Evolutionary conservation across 2,797 vertebrate genomes (phyloP), one percentile per base, ranked within the genome.

Genomic region (Morelia viridis): DNA sequence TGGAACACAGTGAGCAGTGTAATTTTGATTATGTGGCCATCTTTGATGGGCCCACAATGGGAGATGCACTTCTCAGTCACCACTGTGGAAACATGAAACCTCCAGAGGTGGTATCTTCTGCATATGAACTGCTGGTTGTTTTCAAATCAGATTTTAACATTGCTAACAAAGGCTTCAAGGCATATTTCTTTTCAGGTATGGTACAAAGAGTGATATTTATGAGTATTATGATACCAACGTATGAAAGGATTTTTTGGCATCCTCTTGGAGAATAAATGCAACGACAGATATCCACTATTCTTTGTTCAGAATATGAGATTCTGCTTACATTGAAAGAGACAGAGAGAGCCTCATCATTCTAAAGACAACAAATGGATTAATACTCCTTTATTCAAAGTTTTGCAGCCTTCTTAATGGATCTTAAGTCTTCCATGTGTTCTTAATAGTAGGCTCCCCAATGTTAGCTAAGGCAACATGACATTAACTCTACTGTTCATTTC

Each of bases 61-160:
- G 97, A 0, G 97, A 98, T 3, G 94, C 95, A 11, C 97, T 94
- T 15, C 96, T 99, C 89, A 98, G 98, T 26, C 98, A 97, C 95
- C 99, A 98, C 97, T 99, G 99, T 0, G 99, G 99, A 26, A 96
- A 96, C 5, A 13, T 97, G 62, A 96, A 93, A 91, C 99, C 99
- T 0, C 98, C 98, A 1, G 97, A 97, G 90, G 97, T 96, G 0
- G 35, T 98, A 94, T 99, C 99, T 31, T 98, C 98, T 4, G 96
- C 98, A 94, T 98, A 97, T 0, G 98, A 99, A 94, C 97, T 99
- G 53, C 98, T 99, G 50, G 93, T 99, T 19, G 94, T 99, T 93
- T 99, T 99, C 97, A 99, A 98, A 95, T 99, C 99, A 0, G 99
- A 99, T 96, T 99, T 99, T 94, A 99, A 99, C 97, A 99, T 99